Percentiles rank a stretch among this genome's conserved stretches.
Conservation (phyloP, 2,113 vertebrate species). For the Notothenia coriiceps region DNA sequence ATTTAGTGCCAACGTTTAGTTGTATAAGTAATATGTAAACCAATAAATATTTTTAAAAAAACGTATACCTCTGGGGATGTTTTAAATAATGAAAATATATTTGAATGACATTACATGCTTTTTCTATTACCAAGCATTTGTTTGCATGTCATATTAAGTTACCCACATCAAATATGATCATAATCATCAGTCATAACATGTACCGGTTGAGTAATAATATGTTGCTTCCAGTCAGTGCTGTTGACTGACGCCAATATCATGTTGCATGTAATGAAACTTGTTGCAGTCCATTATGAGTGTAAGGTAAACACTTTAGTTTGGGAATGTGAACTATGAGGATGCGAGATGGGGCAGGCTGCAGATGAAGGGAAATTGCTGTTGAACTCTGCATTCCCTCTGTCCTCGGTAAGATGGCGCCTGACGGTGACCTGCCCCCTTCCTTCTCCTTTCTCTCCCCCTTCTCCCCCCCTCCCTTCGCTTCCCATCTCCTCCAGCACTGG, state of each 20-base stretch:
- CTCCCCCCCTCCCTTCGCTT: not conserved
- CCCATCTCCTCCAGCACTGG: conserved; percentile 85
- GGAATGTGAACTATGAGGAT: conserved; percentile 75
- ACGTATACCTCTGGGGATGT: conserved; percentile 9
- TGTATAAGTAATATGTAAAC: conserved; percentile 2
- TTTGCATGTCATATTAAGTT: conserved; percentile 10
- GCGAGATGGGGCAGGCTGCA: conserved; percentile 71
- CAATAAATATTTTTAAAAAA: not conserved
- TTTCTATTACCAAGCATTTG: conserved; percentile 5
- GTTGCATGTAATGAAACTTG: conserved; percentile 32
- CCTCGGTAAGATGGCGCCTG: conserved; percentile 96
- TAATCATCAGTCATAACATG: not conserved
- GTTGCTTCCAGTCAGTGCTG: not conserved
- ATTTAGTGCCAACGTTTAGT: not conserved
- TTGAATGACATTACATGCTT: conserved; percentile 38
- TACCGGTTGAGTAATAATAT: not conserved
- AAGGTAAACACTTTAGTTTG: conserved; percentile 48
- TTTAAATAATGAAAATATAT: conserved; percentile 12
- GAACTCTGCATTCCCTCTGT: conserved; percentile 77
- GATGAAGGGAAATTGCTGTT: conserved; percentile 69
- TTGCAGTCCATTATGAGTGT: conserved; percentile 25
- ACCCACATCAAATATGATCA: not conserved
- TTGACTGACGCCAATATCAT: not conserved
- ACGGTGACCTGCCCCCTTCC: conserved; percentile 87
- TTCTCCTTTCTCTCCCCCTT: not conserved